Evolutionary conservation across 2,888 invertebrate genomes (phyloP).

Genomic region (Nyleta sp.): DNA sequence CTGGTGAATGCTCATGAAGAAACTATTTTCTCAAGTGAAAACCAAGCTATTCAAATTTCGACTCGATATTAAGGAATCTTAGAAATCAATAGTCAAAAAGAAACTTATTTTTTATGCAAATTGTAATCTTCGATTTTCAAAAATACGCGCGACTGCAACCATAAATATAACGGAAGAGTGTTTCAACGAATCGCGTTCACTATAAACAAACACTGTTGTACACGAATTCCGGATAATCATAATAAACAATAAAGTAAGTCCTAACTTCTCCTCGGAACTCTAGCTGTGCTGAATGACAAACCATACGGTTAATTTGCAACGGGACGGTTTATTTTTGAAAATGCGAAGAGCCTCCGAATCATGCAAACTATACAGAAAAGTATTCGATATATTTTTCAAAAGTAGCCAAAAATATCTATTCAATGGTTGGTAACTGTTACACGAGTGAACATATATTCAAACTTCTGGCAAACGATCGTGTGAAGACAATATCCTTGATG

Average conservation of each 20-base stretch:
- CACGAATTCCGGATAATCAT: neutral
- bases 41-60: slow-evolving; percentile 22
- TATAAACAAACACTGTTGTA: neutral
- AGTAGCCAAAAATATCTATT: slow-evolving; percentile 40
- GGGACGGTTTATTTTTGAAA: slow-evolving; percentile 30
- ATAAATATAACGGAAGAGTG: no score
- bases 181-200: no score
- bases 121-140: slow-evolving; percentile 33
- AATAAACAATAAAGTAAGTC: neutral
- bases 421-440: slow-evolving; percentile 21
- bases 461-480: slow-evolving; percentile 36
- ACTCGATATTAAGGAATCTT: slow-evolving; percentile 15
- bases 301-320: no score
- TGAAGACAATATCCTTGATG: slow-evolving; percentile 48
- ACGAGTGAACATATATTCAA: slow-evolving; percentile 12
- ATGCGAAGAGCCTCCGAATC: no score
- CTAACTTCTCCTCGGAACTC: slow-evolving; percentile 15
- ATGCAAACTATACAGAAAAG: no score
- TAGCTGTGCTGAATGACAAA: slow-evolving; percentile 25
- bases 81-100: neutral
- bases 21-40: slow-evolving; percentile 47
- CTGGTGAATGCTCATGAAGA: slow-evolving; percentile 43
- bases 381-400: slow-evolving; percentile 39
- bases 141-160: slow-evolving; percentile 4
- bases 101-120: slow-evolving; percentile 38